Evolutionary conservation across 2,113 vertebrate species (phyloP), one percentile per base, ranked within the genome.

Genomic region (Melanocharis versteri): DNA sequence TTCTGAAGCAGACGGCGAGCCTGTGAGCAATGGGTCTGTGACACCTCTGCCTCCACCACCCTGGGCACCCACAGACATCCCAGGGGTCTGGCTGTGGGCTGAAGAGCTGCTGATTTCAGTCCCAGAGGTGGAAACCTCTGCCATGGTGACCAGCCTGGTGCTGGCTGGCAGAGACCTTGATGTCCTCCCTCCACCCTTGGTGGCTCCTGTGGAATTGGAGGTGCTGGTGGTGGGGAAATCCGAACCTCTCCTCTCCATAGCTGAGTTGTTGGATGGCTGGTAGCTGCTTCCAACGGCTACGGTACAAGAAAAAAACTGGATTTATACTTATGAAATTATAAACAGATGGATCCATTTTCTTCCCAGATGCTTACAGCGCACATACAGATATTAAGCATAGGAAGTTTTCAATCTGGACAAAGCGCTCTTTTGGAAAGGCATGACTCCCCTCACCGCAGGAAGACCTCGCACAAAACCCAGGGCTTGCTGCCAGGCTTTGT

Each of bases 131-230:
- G 92, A 82, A 42, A 94, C 89, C 58, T 95, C 94, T 30, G 69
- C 33, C 9, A 7, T 8, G 5, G 83, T 26, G 0, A 65, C 18
- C 37, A 94, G 89, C 5, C 89, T 87, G 54, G 89, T 93, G 90
- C 86, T 94, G 72, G 94, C 95, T 50, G 94, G 98, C 76, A 99
- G 96, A 20, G 98, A 99, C 48, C 98, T 97, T 27, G 99, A 97
- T 0, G 97, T 98, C 95, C 98, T 98, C 83, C 98, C 98, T 80
- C 97, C 97, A 37, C 97, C 97, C 76, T 98, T 98, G 84, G 96
- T 98, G 91, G 97, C 94, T 50, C 98, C 79, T 73, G 98, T 98
- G n/a, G 98, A 98, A 39, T 97, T 64, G 28, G 98, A 98, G 40
- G 93, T 96, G 73, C 97, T 95, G 93, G 96, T 96, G 1, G 94